phyloP scores from a whole-genome alignment of 2,797 vertebrate species.

The Basileuterus tristriatus region DNA sequence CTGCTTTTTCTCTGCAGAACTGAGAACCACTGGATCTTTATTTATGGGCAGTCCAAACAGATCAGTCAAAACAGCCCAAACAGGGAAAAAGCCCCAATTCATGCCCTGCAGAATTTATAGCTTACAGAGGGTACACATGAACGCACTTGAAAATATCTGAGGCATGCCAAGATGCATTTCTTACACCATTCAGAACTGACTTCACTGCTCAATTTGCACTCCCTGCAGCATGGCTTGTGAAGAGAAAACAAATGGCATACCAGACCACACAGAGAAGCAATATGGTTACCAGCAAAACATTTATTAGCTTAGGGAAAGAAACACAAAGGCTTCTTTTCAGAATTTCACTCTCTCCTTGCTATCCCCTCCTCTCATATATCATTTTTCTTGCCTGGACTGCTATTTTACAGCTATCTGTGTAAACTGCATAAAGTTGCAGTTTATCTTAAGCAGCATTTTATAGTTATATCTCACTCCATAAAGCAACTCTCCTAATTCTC shows the following conservation, averaged over 20 bases:
- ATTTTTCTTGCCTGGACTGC: not conserved
- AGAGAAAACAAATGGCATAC: slow-evolving; percentile 56
- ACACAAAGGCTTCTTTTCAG: slow-evolving; percentile 29
- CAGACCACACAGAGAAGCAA: slow-evolving; percentile 51
- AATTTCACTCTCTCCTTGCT: not conserved
- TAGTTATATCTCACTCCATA: not conserved
- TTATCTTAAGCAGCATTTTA: slow-evolving; percentile 9
- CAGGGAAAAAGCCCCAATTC: not conserved
- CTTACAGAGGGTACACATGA: not conserved
- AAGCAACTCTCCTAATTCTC: not conserved
- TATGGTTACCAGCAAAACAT: slow-evolving; percentile 39
- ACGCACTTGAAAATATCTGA: not conserved
- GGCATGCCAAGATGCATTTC: slow-evolving; percentile 1
- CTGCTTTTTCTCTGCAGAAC: not conserved
- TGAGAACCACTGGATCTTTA: not conserved
- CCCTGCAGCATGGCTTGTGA: slow-evolving; percentile 18
- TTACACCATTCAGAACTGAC: slow-evolving; percentile 8
- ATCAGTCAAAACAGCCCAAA: not conserved
- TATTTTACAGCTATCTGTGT: not conserved
- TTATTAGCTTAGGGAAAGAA: slow-evolving; percentile 38
- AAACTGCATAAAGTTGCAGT: not conserved
- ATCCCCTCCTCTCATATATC: not conserved
- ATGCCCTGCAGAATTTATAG: not conserved
- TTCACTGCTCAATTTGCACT: slow-evolving; percentile 27
- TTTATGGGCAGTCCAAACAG: not conserved